phyloP scores from a whole-genome alignment of 2,113 vertebrate genomes.

The Melanerpes formicivorus region DNA sequence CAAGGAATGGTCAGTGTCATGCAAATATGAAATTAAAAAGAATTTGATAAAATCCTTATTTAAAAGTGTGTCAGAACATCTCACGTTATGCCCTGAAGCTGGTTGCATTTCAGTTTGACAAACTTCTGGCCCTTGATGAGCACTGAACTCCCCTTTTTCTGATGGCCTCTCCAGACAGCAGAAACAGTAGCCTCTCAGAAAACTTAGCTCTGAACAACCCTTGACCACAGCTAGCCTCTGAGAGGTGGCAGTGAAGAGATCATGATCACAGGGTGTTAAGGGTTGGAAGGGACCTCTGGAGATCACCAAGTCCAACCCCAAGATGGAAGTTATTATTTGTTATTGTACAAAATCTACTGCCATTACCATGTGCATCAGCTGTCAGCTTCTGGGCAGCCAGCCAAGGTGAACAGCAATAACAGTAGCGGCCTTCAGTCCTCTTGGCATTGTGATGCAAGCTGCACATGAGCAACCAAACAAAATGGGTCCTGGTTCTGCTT shows the following conservation, averaged over 20 bases:
- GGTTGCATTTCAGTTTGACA: constrained; percentile 2
- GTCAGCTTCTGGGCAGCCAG: not conserved
- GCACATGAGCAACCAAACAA: rapidly evolving
- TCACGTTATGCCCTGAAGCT: constrained; percentile 7
- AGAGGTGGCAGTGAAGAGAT: not conserved
- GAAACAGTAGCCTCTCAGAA: not conserved
- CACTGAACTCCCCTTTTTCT: not conserved
- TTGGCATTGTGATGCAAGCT: rapidly evolving
- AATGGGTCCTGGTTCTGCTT: not conserved
- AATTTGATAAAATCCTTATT: constrained; percentile 35
- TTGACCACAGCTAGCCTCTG: not conserved
- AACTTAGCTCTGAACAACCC: not conserved
- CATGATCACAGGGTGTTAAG: too few relatives aligned
- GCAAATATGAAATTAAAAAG: constrained; percentile 14
- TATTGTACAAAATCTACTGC: not conserved
- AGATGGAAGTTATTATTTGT: too few relatives aligned
- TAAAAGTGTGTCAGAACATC: constrained; percentile 40
- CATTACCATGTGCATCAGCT: not conserved
- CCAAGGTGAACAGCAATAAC: not conserved
- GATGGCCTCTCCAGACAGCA: not conserved
- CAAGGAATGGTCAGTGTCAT: not conserved
- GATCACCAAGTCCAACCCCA: too few relatives aligned
- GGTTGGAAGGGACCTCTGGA: too few relatives aligned
- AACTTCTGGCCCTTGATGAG: not conserved
- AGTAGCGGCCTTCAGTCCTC: not conserved